These are phyloP conservation scores for Lepidurus arcticus DNA, from an alignment of 1,140 invertebrate genomes.

Conservation along the genomic window DNA sequence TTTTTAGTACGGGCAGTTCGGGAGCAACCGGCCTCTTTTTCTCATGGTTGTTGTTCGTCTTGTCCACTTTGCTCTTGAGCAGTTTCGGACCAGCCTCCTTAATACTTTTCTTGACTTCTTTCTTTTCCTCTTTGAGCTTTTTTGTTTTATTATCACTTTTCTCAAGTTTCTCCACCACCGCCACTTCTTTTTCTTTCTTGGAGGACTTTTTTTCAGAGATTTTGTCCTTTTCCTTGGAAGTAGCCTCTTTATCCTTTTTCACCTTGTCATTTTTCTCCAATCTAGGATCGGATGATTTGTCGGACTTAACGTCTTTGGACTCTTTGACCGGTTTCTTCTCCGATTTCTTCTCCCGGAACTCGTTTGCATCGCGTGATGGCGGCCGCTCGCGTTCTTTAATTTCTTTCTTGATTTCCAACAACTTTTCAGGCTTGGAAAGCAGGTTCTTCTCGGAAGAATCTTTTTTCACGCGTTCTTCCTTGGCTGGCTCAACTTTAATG, in stretches of 20 bases:
- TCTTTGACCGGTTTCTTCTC: slow-evolving; percentile 26
- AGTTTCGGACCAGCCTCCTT: slow-evolving; percentile 34
- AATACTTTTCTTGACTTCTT: slow-evolving; percentile 39
- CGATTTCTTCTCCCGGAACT: slow-evolving; percentile 14
- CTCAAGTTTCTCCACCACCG: background rate
- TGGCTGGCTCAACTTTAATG: slow-evolving; percentile 36
- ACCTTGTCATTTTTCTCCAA: slow-evolving; percentile 22
- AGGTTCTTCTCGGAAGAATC: slow-evolving; percentile 42
- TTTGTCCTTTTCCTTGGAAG: slow-evolving; percentile 28
- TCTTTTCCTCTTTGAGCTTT: slow-evolving; percentile 33
- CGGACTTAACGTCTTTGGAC: slow-evolving; percentile 25
- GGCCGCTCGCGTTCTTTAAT: slow-evolving; percentile 23
- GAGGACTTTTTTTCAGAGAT: slow-evolving; percentile 34
- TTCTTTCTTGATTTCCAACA: slow-evolving; percentile 23
- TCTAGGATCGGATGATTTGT: background rate
- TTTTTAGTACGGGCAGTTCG: slow-evolving; percentile 4
- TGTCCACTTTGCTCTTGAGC: slow-evolving; percentile 37
- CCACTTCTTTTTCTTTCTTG: slow-evolving; percentile 32
- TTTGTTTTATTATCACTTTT: slow-evolving; percentile 20
- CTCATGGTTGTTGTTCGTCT: slow-evolving; percentile 38
- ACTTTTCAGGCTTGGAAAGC: slow-evolving; percentile 11
- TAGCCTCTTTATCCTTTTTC: slow-evolving; percentile 33
- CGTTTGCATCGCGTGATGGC: background rate
- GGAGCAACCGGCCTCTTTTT: slow-evolving; percentile 27
- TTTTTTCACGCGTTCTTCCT: slow-evolving; percentile 43